These are phyloP conservation scores for Euclidia mi DNA, from an alignment of 2,888 invertebrate genomes.

Conservation along the genomic window DNA sequence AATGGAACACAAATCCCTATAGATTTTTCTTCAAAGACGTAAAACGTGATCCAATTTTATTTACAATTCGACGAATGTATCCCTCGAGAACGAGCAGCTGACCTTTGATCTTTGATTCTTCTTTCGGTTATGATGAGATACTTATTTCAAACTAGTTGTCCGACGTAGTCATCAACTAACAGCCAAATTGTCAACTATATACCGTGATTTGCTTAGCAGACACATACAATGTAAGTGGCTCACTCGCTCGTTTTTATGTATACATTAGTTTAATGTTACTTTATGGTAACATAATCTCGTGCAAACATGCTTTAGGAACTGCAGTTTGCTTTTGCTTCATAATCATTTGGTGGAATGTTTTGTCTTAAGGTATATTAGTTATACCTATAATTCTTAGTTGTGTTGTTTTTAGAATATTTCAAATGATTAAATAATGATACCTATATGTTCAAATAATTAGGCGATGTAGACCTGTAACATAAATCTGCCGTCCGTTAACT, in stretches of 20 bases:
- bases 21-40: constrained; percentile 68
- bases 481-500: too few relatives aligned
- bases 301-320: constrained; percentile 25
- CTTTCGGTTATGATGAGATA: constrained; percentile 61
- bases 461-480: too few relatives aligned
- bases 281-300: constrained; percentile 18
- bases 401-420: too few relatives aligned
- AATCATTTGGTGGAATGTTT: neutral
- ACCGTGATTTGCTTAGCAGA: constrained; percentile 7
- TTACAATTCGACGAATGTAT: constrained; percentile 75
- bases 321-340: neutral
- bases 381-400: too few relatives aligned
- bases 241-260: constrained; percentile 16
- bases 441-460: too few relatives aligned
- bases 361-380: too few relatives aligned
- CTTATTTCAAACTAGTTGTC: constrained; percentile 56
- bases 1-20: constrained; percentile 67
- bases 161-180: constrained; percentile 48
- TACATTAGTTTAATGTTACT: constrained; percentile 25
- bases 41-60: constrained; percentile 85
- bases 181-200: constrained; percentile 33
- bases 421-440: too few relatives aligned
- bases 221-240: constrained; percentile 32
- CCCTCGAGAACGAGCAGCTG: constrained; percentile 65
- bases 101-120: constrained; percentile 70